These are phyloP conservation scores for Dipodomys ordii DNA, from an alignment of 2,113 vertebrate genomes.

Conservation along the genomic window DNA sequence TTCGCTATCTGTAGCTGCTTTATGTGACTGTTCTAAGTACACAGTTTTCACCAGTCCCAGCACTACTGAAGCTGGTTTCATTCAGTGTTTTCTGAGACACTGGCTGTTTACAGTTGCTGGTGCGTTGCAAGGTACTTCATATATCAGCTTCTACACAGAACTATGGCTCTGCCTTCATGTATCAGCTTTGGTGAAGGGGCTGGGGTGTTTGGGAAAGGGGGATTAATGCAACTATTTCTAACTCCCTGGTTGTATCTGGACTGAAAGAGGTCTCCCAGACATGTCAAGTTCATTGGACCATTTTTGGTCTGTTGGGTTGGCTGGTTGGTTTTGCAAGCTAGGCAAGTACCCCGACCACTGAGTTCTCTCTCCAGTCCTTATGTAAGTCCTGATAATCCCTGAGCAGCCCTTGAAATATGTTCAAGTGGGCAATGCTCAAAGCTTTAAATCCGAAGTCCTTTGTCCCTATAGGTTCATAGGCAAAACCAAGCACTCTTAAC, in stretches of 20 bases:
- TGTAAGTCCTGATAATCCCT: not conserved
- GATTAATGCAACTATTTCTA: not conserved
- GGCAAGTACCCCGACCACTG: no score
- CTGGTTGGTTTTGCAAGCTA: not conserved
- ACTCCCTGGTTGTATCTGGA: not conserved
- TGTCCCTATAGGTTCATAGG: rapidly evolving
- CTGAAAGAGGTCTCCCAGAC: not conserved
- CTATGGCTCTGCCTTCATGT: not conserved
- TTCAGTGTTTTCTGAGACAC: not conserved
- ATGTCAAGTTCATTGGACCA: not conserved
- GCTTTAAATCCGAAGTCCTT: not conserved
- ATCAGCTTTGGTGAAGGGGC: not conserved
- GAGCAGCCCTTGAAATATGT: not conserved
- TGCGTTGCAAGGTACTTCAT: not conserved
- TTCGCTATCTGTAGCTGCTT: not conserved
- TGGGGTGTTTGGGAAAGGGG: not conserved
- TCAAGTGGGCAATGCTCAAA: not conserved
- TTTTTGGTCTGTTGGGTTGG: not conserved
- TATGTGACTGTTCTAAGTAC: not conserved
- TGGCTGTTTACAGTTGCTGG: no score
- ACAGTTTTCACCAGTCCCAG: not conserved
- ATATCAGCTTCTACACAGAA: not conserved
- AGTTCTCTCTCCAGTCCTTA: not conserved
- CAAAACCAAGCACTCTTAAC: not conserved
- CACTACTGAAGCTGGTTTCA: not conserved